Evolutionary conservation across 1,140 invertebrate species (phyloP).

Genomic region (Bactericera cockerelli): DNA sequence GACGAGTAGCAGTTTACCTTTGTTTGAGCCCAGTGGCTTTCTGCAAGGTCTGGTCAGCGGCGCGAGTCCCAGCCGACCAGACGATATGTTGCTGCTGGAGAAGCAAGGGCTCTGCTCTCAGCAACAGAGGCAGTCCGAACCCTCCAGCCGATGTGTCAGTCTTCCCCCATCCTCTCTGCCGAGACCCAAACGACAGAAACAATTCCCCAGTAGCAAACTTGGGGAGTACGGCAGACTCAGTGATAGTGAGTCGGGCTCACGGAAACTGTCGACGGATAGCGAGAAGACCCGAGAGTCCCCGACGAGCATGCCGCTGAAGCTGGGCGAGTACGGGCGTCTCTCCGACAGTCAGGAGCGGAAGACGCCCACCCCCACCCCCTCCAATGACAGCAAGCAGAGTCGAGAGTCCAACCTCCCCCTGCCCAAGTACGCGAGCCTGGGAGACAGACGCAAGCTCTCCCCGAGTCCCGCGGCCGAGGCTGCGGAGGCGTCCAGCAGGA

Average conservation of each 20-base stretch:
- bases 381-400: slow-evolving; percentile 4
- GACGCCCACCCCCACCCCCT: slow-evolving; percentile 13
- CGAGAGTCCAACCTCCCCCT: background rate
- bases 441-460: background rate
- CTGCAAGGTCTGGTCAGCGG: slow-evolving; percentile 31
- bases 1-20: slow-evolving; percentile 28
- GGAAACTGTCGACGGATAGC: slow-evolving; percentile 12
- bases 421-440: background rate
- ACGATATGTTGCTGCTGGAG: slow-evolving; percentile 55
- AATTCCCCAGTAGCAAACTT: slow-evolving; percentile 19
- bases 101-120: slow-evolving; percentile 59
- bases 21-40: slow-evolving; percentile 33
- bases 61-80: slow-evolving; percentile 27
- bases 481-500: slow-evolving; percentile 9
- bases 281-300: slow-evolving; percentile 16
- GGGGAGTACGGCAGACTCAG: slow-evolving; percentile 24
- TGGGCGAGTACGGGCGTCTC: slow-evolving; percentile 21
- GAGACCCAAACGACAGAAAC: slow-evolving; percentile 41
- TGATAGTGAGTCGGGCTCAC: slow-evolving; percentile 19
- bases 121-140: slow-evolving; percentile 44
- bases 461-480: slow-evolving; percentile 9
- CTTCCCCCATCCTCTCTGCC: slow-evolving; percentile 49
- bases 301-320: slow-evolving; percentile 15
- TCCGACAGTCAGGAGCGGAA: slow-evolving; percentile 13
- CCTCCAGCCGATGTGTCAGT: slow-evolving; percentile 32